Base-by-base conservation (phyloP, 2,113 vertebrate species). In the Climacteris rufus region DNA sequence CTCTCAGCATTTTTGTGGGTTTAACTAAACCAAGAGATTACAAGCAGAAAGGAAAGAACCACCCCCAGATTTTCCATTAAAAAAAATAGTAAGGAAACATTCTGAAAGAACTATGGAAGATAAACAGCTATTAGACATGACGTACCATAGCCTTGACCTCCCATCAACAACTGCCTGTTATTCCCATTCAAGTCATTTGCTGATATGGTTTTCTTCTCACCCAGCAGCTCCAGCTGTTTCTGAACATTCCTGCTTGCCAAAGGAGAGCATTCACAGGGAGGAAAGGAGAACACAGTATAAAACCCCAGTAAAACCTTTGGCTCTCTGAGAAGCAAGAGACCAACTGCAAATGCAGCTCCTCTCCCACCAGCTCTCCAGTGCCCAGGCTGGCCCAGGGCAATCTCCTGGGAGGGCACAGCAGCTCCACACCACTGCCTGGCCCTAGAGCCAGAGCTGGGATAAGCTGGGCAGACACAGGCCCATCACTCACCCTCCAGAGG, bases 1-100 rank as follows among this genome's bases (percentile, higher is more conserved):
- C 83, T 87, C 65, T 83, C 86, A 89, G 83, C 93, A 96, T 97
- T 96, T 96, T 95, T 97, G 96, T 96, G 93, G 92, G 90, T 77
- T 96, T 95, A 93, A 95, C 83, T 90, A 96, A 96, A 95, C 59
- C 37, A 60, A 87, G 90, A 89, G 86, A 95, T 97, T 95, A 90
- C 80, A 90, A 90, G 80, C 83, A 90, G 90, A 92, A 90, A 95
- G 93, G 94, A 96, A 97, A 96, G 94, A 96, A 96, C 96, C 96
- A 92, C 96, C 96, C 83, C 93, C 96, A 96, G 81, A 94, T 96
- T 97, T 95, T 96, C 94, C 93, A 69, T 75, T 40, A 35, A 63
- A 77, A 74, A 53, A 84, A 88, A 13, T 7, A 64, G 42, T 7
- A 44, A 87, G 75, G 80, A 94, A 92, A 79, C 53, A 79, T 83